Percentiles rank a stretch among this genome's conserved stretches.
These are phyloP conservation scores for Ryuthela nishihirai DNA, from an alignment of 2,888 invertebrate genomes.

Conservation along the genomic window DNA sequence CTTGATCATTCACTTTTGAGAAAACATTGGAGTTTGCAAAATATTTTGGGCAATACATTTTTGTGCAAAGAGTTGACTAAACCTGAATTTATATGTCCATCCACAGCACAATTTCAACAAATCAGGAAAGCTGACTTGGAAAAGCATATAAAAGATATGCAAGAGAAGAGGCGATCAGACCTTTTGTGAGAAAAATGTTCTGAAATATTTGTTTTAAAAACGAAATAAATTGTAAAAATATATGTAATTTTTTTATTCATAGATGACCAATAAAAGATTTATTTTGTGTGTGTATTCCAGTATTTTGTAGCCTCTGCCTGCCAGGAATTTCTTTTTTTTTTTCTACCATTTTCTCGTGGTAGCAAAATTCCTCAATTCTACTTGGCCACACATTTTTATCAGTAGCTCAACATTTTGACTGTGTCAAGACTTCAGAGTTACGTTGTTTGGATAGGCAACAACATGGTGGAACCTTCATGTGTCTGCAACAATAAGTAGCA, in stretches of 20 bases:
- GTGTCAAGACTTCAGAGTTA: too few species aligned
- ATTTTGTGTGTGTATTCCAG: neutral
- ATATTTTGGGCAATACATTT: slow-evolving; percentile 64
- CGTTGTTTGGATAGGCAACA: too few species aligned
- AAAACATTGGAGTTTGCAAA: slow-evolving; percentile 74
- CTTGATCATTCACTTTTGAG: slow-evolving; percentile 69
- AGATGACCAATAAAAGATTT: neutral
- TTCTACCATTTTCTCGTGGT: too few species aligned
- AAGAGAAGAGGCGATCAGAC: slow-evolving; percentile 14
- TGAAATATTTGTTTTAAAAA: too few species aligned
- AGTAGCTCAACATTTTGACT: too few species aligned
- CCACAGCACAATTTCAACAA: slow-evolving; percentile 3
- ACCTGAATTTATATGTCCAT: slow-evolving; percentile 2
- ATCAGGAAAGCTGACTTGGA: slow-evolving; percentile 6
- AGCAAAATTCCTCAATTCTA: too few species aligned
- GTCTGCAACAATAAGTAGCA: too few species aligned
- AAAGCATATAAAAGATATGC: slow-evolving; percentile 10
- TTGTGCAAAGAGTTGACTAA: slow-evolving; percentile 19
- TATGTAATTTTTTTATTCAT: neutral
- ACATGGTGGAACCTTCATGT: too few species aligned
- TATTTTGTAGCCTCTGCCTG: too few species aligned
- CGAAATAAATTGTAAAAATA: neutral
- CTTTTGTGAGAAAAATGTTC: too few species aligned
- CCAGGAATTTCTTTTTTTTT: too few species aligned
- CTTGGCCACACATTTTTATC: too few species aligned